A percentile compares a stretch with the other conserved stretches of the same genome.
phyloP scores from a whole-genome alignment of 2,113 vertebrate species.

The Paradoxurus hermaphroditus region DNA sequence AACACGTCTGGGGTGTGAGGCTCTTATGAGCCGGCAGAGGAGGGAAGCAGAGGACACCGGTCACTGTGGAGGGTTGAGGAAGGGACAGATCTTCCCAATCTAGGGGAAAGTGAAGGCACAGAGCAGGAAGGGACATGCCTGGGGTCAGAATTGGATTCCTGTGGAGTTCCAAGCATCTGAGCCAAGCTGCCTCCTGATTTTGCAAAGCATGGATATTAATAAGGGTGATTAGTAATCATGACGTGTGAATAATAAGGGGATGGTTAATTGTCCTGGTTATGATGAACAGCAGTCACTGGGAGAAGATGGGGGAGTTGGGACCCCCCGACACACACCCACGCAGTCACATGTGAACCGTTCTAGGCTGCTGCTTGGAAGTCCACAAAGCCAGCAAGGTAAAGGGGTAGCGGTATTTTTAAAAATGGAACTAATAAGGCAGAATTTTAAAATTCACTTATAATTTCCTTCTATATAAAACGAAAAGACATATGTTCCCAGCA shows the following conservation, averaged over 20 bases:
- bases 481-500: background rate
- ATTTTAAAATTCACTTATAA: background rate
- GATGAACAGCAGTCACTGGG: conserved; percentile 69
- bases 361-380: background rate
- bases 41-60: background rate
- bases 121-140: background rate
- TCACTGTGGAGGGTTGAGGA: background rate
- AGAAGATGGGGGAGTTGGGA: conserved; percentile 25
- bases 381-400: background rate
- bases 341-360: background rate
- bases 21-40: background rate
- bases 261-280: conserved; percentile 78
- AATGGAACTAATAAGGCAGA: background rate
- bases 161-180: conserved; percentile 35
- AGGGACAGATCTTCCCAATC: background rate
- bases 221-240: conserved; percentile 78
- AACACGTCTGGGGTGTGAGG: background rate
- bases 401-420: background rate
- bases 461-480: background rate
- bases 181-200: conserved; percentile 62
- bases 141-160: conserved; percentile 37
- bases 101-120: background rate
- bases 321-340: background rate
- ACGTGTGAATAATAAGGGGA: conserved; percentile 77
- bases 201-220: conserved; percentile 76